Evolutionary conservation across 2,797 vertebrate species (phyloP).

Genomic region (Hippopotamyrus pictus): DNA sequence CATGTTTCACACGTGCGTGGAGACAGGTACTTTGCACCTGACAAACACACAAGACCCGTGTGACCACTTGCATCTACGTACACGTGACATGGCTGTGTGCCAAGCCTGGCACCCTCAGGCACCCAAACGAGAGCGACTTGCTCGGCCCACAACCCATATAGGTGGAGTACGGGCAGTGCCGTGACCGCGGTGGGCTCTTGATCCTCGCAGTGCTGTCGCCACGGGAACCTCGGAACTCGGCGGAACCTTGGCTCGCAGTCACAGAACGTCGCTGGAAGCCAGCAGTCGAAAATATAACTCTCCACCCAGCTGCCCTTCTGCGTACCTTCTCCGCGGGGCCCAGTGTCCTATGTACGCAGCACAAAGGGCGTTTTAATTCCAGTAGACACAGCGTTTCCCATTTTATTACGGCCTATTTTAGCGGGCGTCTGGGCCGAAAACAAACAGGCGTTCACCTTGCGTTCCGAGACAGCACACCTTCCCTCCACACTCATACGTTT

Average conservation of each 20-base stretch:
- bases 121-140: not conserved
- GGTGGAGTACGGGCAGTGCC: not conserved
- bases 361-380: not conserved
- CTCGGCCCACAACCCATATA: not conserved
- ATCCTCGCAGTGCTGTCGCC: not conserved
- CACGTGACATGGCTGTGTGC: not conserved
- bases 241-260: not conserved
- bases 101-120: no score
- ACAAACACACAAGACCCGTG: not conserved
- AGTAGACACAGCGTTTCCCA: not conserved
- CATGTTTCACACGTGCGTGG: not conserved
- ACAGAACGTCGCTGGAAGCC: not conserved
- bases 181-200: not conserved
- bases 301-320: not conserved
- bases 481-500: not conserved
- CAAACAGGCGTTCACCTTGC: not conserved
- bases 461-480: not conserved
- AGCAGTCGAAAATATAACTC: not conserved
- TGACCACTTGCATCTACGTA: not conserved
- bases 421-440: not conserved
- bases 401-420: not conserved
- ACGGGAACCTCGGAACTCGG: not conserved
- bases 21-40: not conserved
- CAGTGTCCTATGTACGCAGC: not conserved
- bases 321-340: not conserved